Evolutionary conservation across 2,113 vertebrate genomes (phyloP).

Genomic region (Onychostruthus taczanowskii): DNA sequence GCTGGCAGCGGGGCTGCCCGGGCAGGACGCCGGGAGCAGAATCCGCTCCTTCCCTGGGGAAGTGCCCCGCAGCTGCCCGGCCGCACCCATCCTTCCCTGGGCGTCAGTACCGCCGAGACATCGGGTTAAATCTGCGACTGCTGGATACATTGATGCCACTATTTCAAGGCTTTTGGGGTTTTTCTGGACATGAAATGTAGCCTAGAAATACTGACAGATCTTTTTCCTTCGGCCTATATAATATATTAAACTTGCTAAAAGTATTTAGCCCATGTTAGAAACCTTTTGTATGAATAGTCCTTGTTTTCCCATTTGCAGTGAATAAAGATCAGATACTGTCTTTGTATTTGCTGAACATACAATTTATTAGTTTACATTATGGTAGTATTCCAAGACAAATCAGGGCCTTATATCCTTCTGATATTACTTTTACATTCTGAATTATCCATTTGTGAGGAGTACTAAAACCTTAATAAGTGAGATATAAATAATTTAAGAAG

Average conservation of each 20-base stretch:
- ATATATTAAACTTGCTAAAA: not conserved
- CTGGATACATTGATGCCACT: not conserved
- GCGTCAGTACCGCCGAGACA: not conserved
- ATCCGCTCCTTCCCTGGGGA: rapidly evolving
- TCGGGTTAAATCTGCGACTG: not conserved
- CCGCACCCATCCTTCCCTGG: not conserved
- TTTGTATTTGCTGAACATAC: not conserved
- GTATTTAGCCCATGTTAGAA: not conserved
- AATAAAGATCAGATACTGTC: not conserved
- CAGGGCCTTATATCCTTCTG: not conserved
- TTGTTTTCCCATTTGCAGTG: not conserved
- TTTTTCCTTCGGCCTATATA: not conserved
- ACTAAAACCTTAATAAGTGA: not conserved
- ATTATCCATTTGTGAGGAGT: not conserved
- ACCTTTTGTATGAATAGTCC: not conserved
- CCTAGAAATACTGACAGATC: not conserved
- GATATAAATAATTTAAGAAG: not conserved
- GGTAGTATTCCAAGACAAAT: not conserved
- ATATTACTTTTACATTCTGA: not conserved
- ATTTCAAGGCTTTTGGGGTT: not conserved
- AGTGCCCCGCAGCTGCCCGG: not conserved
- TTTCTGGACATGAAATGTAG: not conserved
- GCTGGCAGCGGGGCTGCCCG: not conserved
- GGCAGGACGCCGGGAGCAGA: rapidly evolving
- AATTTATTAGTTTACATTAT: not conserved